These are phyloP conservation scores for Erpetoichthys calabaricus DNA, from an alignment of 2,797 vertebrate genomes.

Conservation along the genomic window DNA sequence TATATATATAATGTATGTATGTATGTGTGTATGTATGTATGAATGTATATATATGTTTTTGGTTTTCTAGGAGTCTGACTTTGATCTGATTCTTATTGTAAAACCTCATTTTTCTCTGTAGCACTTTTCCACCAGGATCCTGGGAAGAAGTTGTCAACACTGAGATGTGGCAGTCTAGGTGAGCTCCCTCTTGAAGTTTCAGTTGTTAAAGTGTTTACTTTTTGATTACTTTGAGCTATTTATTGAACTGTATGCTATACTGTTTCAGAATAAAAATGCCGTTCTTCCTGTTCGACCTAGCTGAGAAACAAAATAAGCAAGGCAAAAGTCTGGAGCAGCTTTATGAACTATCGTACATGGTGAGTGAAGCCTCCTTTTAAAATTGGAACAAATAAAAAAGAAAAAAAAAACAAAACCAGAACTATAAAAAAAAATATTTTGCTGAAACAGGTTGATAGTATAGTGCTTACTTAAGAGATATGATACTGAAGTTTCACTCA, in stretches of 20 bases:
- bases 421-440: too few relatives aligned
- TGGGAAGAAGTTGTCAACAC: slow-evolving; percentile 94
- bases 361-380: slow-evolving; percentile 31
- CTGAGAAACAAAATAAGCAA: slow-evolving; percentile 45
- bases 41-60: too few relatives aligned
- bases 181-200: slow-evolving; percentile 36
- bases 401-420: too few relatives aligned
- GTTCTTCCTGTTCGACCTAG: slow-evolving; percentile 92
- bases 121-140: slow-evolving; percentile 74
- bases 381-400: not conserved
- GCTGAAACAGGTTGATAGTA: too few relatives aligned
- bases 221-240: slow-evolving; percentile 35
- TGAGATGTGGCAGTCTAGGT: slow-evolving; percentile 99
- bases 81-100: not conserved
- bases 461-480: too few relatives aligned
- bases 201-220: slow-evolving; percentile 41
- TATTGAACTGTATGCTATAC: slow-evolving; percentile 14
- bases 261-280: slow-evolving; percentile 88
- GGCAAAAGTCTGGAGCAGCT: slow-evolving; percentile 40
- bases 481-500: too few relatives aligned
- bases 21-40: too few relatives aligned
- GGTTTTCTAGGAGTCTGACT: too few relatives aligned
- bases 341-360: slow-evolving; percentile 55
- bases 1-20: too few relatives aligned
- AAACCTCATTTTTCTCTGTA: slow-evolving; percentile 11